phyloP scores from a whole-genome alignment of 2,113 vertebrate genomes.

The Abramis brama region DNA sequence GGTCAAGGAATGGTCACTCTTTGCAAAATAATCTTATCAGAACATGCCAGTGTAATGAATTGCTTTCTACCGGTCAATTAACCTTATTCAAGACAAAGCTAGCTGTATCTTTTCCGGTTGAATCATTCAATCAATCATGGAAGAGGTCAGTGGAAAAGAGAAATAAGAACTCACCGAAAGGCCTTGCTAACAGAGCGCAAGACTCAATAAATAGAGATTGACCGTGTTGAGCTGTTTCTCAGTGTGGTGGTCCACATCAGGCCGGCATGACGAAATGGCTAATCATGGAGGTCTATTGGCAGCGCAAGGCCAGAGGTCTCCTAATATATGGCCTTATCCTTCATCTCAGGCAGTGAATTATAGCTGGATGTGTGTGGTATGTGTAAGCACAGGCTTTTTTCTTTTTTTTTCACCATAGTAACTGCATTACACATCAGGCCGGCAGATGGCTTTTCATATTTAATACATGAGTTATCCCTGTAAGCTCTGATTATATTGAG shows the following conservation, averaged over 20 bases:
- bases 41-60: constrained; percentile 30
- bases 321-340: constrained; percentile 53
- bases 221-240: constrained; percentile 24
- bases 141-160: constrained; percentile 25
- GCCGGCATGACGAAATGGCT: constrained; percentile 37
- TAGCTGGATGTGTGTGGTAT: constrained; percentile 39
- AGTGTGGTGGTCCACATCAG: constrained; percentile 12
- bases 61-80: constrained; percentile 24
- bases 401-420: background rate
- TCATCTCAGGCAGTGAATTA: constrained; percentile 26
- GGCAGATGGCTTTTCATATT: constrained; percentile 48
- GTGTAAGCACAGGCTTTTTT: constrained; percentile 21
- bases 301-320: constrained; percentile 61
- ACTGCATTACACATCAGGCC: constrained; percentile 19
- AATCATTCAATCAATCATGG: constrained; percentile 21
- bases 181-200: background rate
- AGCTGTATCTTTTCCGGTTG: constrained; percentile 40
- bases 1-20: constrained; percentile 38
- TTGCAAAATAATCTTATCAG: constrained; percentile 43
- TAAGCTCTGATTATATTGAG: constrained; percentile 38
- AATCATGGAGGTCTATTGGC: constrained; percentile 59
- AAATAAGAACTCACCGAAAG: constrained; percentile 12
- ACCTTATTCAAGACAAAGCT: constrained; percentile 40
- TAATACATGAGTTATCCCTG: constrained; percentile 15
- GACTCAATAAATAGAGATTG: constrained; percentile 45